Evolutionary conservation across 2,113 vertebrate genomes (phyloP).

Genomic region (Zosterops japonicus): DNA sequence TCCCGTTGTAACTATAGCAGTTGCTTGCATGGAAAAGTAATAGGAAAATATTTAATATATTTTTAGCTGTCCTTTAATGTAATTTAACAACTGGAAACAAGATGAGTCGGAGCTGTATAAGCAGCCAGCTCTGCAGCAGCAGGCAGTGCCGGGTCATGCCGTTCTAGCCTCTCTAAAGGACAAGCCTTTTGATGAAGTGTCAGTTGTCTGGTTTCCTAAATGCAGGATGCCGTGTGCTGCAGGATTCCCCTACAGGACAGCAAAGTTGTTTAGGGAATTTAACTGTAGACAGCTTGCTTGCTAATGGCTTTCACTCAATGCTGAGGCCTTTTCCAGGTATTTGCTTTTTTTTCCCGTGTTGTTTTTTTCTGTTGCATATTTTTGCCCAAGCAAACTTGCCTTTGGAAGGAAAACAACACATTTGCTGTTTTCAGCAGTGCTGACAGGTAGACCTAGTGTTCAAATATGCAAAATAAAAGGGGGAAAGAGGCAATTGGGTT

Average conservation of each 20-base stretch:
- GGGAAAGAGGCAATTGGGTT: slow-evolving; percentile 17
- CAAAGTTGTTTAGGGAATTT: neutral
- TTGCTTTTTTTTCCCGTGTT: neutral
- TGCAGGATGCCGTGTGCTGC: neutral
- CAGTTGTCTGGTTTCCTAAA: slow-evolving; percentile 47
- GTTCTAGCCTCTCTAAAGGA: slow-evolving; percentile 45
- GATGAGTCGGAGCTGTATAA: slow-evolving; percentile 18
- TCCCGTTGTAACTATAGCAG: slow-evolving; percentile 36
- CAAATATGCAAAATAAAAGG: neutral
- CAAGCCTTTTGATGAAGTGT: slow-evolving; percentile 33
- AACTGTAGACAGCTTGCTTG: neutral
- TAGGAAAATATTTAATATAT: slow-evolving; percentile 70
- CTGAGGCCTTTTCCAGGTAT: neutral
- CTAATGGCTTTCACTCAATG: neutral
- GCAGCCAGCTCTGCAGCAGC: slow-evolving; percentile 18
- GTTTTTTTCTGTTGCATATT: neutral
- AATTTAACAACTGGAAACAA: slow-evolving; percentile 68
- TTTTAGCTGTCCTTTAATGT: slow-evolving; percentile 71
- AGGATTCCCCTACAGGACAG: slow-evolving; percentile 24
- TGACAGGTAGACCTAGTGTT: neutral
- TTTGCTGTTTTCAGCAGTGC: neutral
- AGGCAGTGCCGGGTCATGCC: slow-evolving; percentile 38
- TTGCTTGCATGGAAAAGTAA: slow-evolving; percentile 58
- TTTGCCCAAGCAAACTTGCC: neutral
- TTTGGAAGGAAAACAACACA: neutral